Evolutionary conservation across 37 sponge, comb jelly and placozoan genomes (phyloP), one percentile per base, ranked within the genome.

Genomic region (Aphrocallistes beatrix): DNA sequence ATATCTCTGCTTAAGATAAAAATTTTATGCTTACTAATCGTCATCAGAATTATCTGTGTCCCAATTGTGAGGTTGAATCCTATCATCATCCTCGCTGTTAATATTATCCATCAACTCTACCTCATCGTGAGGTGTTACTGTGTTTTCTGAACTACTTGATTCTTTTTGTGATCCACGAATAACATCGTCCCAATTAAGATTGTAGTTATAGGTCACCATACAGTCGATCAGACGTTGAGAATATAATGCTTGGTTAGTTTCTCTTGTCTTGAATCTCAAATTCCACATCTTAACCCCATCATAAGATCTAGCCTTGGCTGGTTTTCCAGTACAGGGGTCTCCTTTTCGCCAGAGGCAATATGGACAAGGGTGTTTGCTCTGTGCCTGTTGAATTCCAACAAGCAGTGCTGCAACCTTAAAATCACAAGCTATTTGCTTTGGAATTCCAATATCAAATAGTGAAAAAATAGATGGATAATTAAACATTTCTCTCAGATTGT

Each of bases 201-300:
- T 60, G 75, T 60, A 60, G 75, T 60, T 60, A 13, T n/a, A 60
- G 8, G 75, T 60, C 21, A 60, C 75, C 25, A 60, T 60, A 60
- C 75, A 60, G 75, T 60, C 75, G 75, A 60, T 21, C 34, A 60
- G 21, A 60, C 21, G 25, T 60, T 60, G 75, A 60, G 75, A 60
- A 60, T 60, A 60, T 13, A 28, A 13, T 32, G 75, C 75, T 60
- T 60, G 75, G 34, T 60, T 60, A 60, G 25, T 60, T 60, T 60
- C 75, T 60, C 75, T 60, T 21, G 75, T 60, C 34, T 60, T 60
- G 75, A 60, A 60, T 60, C 75, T 60, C 34, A 60, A 60, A 60
- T 60, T 13, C 75, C 75, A 60, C 21, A 60, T 60, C 75, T 60
- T 60, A 21, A 13, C 8, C 32, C 75, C 75, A 60, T 60, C 34